Conservation (phyloP, 2,888 invertebrate genomes). For the Thymelicus lineola region DNA sequence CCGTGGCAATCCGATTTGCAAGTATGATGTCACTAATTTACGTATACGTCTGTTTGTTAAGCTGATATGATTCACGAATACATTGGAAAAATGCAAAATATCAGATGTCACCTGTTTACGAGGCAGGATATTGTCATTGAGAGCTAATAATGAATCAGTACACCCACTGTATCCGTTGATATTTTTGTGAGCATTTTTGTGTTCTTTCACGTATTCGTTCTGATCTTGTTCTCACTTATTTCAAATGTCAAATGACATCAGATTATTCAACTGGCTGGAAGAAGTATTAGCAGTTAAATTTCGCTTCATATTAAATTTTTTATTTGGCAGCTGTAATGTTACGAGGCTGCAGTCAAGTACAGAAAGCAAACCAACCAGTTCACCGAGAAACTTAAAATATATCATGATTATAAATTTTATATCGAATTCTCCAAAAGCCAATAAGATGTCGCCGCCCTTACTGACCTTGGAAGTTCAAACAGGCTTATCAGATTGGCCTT, state of each 20-base stretch:
- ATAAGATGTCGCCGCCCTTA: constrained; percentile 44
- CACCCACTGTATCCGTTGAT: constrained; percentile 38
- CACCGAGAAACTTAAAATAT: not conserved
- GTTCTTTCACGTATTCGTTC: not conserved
- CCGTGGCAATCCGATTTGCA: constrained; percentile 54
- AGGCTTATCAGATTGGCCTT: constrained; percentile 41
- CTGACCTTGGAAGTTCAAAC: constrained; percentile 55
- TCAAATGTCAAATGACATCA: constrained; percentile 11
- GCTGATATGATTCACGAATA: constrained; percentile 39
- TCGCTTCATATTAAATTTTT: too few relatives aligned
- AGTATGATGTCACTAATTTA: constrained; percentile 55
- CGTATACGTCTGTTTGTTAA: constrained; percentile 35
- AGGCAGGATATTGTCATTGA: constrained; percentile 36
- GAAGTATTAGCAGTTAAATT: too few relatives aligned
- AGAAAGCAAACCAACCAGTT: not conserved
- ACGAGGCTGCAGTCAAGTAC: too few relatives aligned
- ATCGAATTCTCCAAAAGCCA: constrained; percentile 38
- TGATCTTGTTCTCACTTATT: not conserved
- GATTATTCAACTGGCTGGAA: constrained; percentile 5
- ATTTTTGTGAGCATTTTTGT: constrained; percentile 3
- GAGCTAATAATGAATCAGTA: constrained; percentile 45
- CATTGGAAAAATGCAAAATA: constrained; percentile 41
- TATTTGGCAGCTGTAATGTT: too few relatives aligned
- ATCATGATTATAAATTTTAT: not conserved
- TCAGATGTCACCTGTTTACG: constrained; percentile 38